Base-by-base conservation (phyloP, 2,113 vertebrate species). In the Macquaria australasica region DNA sequence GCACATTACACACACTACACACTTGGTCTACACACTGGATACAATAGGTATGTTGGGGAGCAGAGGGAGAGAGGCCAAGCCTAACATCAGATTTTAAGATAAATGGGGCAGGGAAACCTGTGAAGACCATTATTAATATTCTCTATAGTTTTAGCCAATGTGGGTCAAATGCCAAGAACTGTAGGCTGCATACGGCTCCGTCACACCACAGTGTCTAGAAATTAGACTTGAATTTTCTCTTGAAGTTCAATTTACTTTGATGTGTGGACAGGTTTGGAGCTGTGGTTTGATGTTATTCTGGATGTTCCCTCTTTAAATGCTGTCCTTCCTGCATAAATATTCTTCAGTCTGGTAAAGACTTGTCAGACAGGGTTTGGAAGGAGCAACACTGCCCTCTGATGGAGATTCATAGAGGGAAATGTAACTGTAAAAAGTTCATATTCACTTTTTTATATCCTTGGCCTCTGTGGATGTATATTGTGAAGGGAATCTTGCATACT, bases 21-120 rank as follows among this genome's bases (percentile, higher is more conserved):
- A 88, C 86, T 90, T 50, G 45, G 51, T 83, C 81, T 84, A 73
- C 81, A 91, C 83, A 77, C 73, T 70, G 83, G 37, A 37, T 80
- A 91, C 77, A 90, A 80, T 68, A 45, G 23, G 8, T 59, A 37
- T 45, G 75, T 64, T 76, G 21, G 53, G 69, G 39, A 68, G 28
- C 58, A 59, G 45, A 79, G 8, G 15, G 18, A 31, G 48, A 63
- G 37, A 45, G 69, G 28, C 53, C 43, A 25, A 70, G 62, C 31
- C 37, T 55, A 58, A 78, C 51, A 43, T 66, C 28, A 67, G 79
- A 73, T 77, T 51, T 73, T 56, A 48, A 43, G 34, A 78, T 43
- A 64, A 87, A 85, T 85, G 55, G 58, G 39, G 64, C 56, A 74
- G 50, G 48, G 8, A 45, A 59, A n/a, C 41, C 45, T 71, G 23